These are phyloP conservation scores for Astreopora myriophthalma DNA, from an alignment of 64 coral and sea anemone species.

Conservation along the genomic window DNA sequence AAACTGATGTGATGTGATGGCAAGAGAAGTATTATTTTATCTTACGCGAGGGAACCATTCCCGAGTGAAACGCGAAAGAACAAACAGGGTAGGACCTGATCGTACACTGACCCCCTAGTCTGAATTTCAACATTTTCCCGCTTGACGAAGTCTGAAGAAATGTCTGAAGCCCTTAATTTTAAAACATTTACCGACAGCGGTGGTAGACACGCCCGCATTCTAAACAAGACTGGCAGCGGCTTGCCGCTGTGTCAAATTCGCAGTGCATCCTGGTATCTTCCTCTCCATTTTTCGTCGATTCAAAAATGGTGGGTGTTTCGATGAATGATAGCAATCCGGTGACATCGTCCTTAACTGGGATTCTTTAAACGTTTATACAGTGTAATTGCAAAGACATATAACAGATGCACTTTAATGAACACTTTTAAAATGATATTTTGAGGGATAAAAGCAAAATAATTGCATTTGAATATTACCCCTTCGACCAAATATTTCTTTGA, in stretches of 20 bases:
- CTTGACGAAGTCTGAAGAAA: too few relatives aligned
- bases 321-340: slow-evolving; percentile 24
- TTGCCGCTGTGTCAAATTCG: neutral
- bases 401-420: neutral
- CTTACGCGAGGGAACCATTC: too few relatives aligned
- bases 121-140: too few relatives aligned
- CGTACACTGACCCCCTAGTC: too few relatives aligned
- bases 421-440: neutral
- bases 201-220: neutral
- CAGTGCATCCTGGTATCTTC: slow-evolving; percentile 17
- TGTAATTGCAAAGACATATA: neutral
- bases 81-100: too few relatives aligned
- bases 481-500: neutral
- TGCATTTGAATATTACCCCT: neutral
- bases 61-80: too few relatives aligned
- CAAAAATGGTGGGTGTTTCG: slow-evolving; percentile 66
- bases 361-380: neutral
- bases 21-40: too few relatives aligned
- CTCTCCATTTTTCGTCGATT: slow-evolving; percentile 61
- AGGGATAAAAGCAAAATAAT: neutral
- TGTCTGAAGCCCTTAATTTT: too few relatives aligned
- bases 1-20: too few relatives aligned
- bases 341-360: neutral
- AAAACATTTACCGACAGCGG: too few relatives aligned
- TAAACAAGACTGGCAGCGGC: neutral